Evolutionary conservation across 2,113 vertebrate genomes (phyloP).

Genomic region (Stictonetta naevosa): DNA sequence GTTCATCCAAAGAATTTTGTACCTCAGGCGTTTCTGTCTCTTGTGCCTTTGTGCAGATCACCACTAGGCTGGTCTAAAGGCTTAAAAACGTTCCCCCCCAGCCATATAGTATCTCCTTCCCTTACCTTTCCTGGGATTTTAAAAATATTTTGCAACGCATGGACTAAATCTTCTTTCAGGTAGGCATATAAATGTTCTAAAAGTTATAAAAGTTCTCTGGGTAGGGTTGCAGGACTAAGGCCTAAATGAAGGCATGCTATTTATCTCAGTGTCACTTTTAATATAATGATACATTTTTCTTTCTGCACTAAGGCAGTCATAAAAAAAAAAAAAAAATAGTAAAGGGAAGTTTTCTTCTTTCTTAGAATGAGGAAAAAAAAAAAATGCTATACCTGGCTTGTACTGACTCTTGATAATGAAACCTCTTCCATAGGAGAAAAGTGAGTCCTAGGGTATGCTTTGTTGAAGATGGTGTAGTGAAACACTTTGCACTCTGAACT

Average conservation of each 20-base stretch:
- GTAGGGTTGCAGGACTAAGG: neutral
- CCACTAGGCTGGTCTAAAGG: neutral
- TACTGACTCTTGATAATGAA: neutral
- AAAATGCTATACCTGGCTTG: neutral
- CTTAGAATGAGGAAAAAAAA: neutral
- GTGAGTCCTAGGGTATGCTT: neutral
- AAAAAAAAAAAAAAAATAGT: neutral
- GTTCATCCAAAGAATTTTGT: neutral
- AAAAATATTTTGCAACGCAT: neutral
- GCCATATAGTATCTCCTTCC: rapidly evolving
- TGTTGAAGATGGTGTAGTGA: neutral
- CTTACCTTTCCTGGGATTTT: neutral
- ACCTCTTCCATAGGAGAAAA: neutral
- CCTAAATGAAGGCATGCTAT: neutral
- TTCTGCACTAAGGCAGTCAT: neutral
- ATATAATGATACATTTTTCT: neutral
- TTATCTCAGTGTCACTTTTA: neutral
- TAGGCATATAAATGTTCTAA: neutral
- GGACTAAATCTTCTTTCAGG: neutral
- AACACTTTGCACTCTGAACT: neutral
- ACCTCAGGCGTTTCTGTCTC: neutral
- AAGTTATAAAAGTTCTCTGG: neutral
- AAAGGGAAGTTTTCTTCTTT: neutral
- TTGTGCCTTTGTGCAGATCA: neutral
- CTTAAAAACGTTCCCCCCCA: neutral